These are phyloP conservation scores for Oriolus oriolus DNA, from an alignment of 2,113 vertebrate genomes.

Conservation along the genomic window DNA sequence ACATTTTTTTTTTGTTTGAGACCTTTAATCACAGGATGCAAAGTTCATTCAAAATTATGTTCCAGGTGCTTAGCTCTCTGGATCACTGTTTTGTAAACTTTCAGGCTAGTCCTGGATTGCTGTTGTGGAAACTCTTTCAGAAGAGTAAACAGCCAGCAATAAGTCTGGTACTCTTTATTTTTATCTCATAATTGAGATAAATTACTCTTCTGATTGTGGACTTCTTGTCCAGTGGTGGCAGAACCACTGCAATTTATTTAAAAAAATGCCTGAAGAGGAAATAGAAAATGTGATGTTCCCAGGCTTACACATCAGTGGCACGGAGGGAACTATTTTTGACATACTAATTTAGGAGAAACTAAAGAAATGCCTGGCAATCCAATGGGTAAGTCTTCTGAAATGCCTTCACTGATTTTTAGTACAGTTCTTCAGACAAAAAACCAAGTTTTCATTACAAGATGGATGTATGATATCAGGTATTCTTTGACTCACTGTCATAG, in stretches of 20 bases:
- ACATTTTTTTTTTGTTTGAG: background rate
- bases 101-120: background rate
- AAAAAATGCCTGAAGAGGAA: background rate
- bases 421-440: background rate
- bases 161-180: background rate
- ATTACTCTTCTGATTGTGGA: background rate
- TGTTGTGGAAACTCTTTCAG: background rate
- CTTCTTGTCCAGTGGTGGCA: background rate
- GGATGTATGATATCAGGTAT: background rate
- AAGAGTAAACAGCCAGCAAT: background rate
- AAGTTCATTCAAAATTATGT: background rate
- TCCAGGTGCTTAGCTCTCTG: background rate
- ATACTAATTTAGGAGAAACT: background rate
- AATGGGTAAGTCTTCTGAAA: background rate
- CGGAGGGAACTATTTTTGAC: background rate
- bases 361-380: background rate
- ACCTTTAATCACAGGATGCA: background rate
- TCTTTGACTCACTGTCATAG: background rate
- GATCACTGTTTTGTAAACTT: background rate
- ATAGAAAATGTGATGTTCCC: background rate
- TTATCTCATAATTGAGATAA: background rate
- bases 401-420: background rate
- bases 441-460: background rate
- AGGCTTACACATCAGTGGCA: background rate
- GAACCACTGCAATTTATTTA: background rate